Evolutionary conservation across 2,888 invertebrate genomes (phyloP), one percentile per base, ranked within the genome.

Genomic region (Byasa hedistus): DNA sequence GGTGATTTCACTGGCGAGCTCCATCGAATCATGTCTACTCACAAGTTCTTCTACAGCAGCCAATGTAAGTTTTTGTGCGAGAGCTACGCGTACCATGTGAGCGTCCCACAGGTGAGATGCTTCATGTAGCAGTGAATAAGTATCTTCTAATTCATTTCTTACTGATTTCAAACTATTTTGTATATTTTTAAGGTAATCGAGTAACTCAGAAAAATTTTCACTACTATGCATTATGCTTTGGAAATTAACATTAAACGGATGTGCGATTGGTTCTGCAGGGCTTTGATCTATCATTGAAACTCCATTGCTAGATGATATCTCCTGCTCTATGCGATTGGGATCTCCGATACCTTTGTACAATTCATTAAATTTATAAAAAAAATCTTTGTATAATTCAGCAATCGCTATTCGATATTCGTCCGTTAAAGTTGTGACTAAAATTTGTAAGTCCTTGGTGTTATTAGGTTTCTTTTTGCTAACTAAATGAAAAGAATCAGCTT

Each of bases 31-130:
- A 69, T 90, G 75, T 69, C 63, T 83, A 27, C 84, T 85, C 19
- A 86, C 73, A 36, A 89, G 73, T 72, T 89, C 88, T 78, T 90
- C 91, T 4, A 90, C 84, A 44, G 84, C 82, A n/a, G 85, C 80
- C 61, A 86, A 79, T 5, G 85, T 86, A 36, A 90, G 71, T 68
- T 84, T 87, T 72, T 86, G 87, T 24, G 82, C 85, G 23, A 84
- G 77, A 65, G 82, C 85, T 32, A 82, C 76, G 19, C 90, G 85
- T 61, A 84, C 64, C 69, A 88, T 84, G 72, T 89, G 90, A 65
- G 80, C 76, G 70, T 88, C 86, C 83, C 85, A 89, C 22, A 90
- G 77, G 75, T 86, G 85, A 24, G 83, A 82, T 2, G 87, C 83
- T 57, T 87, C 80, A 60, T 85, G 78, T 65, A 91, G 75, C 65